phyloP scores from a whole-genome alignment of 2,113 vertebrate genomes.

The Elaphurus davidianus region DNA sequence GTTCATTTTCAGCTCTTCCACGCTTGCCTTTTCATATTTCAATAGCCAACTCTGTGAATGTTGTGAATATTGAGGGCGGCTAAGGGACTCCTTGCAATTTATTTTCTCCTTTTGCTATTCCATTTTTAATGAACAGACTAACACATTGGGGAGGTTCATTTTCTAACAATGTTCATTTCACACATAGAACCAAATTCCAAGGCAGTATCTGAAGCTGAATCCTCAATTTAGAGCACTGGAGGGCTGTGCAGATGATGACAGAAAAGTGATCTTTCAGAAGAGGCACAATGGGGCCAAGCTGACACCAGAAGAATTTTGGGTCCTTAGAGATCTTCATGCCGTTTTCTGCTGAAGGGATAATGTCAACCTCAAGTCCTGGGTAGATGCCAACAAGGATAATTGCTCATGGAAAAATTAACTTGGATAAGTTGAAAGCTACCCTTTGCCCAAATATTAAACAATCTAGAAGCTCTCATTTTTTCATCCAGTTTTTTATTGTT shows the following conservation, averaged over 20 bases:
- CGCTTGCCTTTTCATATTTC: neutral
- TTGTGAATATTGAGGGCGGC: neutral
- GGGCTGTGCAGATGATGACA: neutral
- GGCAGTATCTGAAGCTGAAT: neutral
- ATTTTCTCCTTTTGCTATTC: neutral
- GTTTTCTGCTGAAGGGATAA: neutral
- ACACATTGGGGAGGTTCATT: neutral
- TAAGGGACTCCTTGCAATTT: neutral
- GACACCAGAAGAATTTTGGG: neutral
- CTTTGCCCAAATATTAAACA: neutral
- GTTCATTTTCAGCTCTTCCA: neutral
- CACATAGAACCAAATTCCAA: neutral
- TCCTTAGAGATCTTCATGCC: neutral
- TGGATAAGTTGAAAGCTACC: constrained; percentile 11
- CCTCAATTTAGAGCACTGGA: neutral
- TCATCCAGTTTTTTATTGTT: neutral
- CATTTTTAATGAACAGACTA: constrained; percentile 13
- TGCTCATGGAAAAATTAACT: constrained; percentile 2
- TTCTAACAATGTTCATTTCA: neutral
- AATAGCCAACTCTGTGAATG: neutral
- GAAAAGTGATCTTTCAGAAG: neutral
- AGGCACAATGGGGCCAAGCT: neutral
- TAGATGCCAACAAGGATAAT: neutral
- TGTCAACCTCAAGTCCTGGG: neutral
- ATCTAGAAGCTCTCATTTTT: neutral